Base-by-base conservation (phyloP, 2,113 vertebrate species). In the Nanorana parkeri region DNA sequence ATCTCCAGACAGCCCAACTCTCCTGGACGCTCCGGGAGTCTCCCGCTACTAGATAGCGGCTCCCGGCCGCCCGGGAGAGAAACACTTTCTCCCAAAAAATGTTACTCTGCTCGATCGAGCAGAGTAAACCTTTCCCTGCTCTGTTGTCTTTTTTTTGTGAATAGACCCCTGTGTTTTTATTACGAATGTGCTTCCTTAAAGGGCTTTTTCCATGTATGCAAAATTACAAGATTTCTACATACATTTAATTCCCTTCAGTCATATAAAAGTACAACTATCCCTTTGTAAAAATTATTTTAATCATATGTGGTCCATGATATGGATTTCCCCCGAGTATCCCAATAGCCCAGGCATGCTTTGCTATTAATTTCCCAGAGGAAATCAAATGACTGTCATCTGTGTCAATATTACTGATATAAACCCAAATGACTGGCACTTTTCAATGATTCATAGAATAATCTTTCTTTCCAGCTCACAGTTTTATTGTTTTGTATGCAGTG, bases 321-420 rank as follows among this genome's bases (percentile, higher is more conserved):
- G 21, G 21, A 36, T 26, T n/a, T 58, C 56, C 29, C 16, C 1
- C 4, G 28, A 63, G 55, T 32, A 76, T 63, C 26, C 13, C 11
- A 6, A 51, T 64, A 64, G 23, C 19, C 47, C 60, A 52, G 47
- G 36, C 60, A 77, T 21, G 51, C 58, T 61, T 10, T 60, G 32
- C 36, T 61, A 36, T 26, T 77, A 61, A 77, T 77, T 77, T 77
- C 58, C 58, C 74, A 64, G 21, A 51, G 74, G 58, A 64, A 77
- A 77, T 77, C 26, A 77, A 64, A 24, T 64, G 74, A 41, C 74
- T 77, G 29, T 29, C 61, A 77, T 47, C 19, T 77, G 61, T 47
- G 74, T 61, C 74, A 77, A 47, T 52, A 41, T 36, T 11, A 26
- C 21, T 61, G 58, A 61, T 60, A 61, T 60, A 29, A n/a, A 75